Conservation (phyloP, 2,797 vertebrate genomes). For the Carcharodon carcharias region DNA sequence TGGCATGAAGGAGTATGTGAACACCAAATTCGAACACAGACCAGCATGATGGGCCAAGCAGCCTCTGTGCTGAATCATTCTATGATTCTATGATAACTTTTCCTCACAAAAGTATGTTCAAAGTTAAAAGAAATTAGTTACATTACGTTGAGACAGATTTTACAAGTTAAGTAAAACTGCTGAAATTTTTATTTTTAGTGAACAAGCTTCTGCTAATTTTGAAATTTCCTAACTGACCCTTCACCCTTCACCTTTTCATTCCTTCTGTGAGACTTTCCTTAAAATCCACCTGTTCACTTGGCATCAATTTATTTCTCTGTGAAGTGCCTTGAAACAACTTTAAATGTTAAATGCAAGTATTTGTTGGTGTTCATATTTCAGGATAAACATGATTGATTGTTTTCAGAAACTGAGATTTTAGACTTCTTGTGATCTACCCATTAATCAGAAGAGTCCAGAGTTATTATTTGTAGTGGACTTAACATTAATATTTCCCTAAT, state of each 20-base stretch:
- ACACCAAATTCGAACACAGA: not conserved
- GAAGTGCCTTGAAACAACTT: not conserved
- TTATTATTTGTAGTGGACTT: not conserved
- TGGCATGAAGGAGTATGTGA: not conserved
- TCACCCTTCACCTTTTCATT: no score
- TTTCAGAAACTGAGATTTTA: not conserved
- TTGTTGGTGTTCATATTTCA: not conserved
- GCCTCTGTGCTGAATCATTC: not conserved
- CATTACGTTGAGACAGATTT: not conserved
- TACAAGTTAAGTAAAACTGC: not conserved
- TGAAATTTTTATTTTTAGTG: not conserved
- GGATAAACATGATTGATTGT: not conserved
- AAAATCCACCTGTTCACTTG: not conserved
- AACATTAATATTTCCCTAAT: not conserved
- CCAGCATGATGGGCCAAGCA: not conserved
- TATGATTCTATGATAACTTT: not conserved
- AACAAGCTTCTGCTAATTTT: not conserved
- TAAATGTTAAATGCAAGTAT: not conserved
- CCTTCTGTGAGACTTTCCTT: not conserved
- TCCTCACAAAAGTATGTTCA: not conserved
- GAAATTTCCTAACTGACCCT: not conserved
- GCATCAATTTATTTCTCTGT: not conserved
- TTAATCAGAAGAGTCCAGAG: not conserved
- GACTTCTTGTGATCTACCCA: not conserved
- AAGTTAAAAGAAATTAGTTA: not conserved